These are phyloP conservation scores for Lepidotrigona ventralis DNA, from an alignment of 1,140 invertebrate genomes.

Conservation along the genomic window DNA sequence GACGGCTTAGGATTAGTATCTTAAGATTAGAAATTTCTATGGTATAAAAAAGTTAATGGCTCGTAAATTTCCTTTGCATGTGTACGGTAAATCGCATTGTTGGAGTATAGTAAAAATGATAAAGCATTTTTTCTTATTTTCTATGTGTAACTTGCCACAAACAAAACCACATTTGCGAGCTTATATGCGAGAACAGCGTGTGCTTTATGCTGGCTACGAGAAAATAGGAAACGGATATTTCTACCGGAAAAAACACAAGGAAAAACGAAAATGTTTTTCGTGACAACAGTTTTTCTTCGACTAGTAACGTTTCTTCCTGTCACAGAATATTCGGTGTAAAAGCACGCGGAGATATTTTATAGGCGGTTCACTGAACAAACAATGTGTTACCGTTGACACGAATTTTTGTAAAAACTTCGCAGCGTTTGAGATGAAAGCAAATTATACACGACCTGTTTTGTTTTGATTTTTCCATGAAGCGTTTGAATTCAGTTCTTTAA, in stretches of 20 bases:
- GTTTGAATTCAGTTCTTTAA: neutral
- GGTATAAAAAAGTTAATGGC: neutral
- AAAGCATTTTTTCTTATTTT: neutral
- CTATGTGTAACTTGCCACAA: too few relatives aligned
- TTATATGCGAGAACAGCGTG: too few relatives aligned
- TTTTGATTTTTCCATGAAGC: neutral
- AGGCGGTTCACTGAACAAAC: too few relatives aligned
- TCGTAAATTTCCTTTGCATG: neutral
- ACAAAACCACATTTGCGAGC: too few relatives aligned
- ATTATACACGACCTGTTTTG: neutral
- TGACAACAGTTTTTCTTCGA: neutral
- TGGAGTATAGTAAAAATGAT: neutral
- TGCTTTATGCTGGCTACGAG: too few relatives aligned
- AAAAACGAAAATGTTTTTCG: neutral
- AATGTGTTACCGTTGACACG: neutral
- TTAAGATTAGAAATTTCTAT: neutral
- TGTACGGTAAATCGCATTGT: neutral
- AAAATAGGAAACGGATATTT: too few relatives aligned
- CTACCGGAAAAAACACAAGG: too few relatives aligned
- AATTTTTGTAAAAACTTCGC: neutral
- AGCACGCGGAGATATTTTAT: too few relatives aligned
- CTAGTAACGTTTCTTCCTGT: too few relatives aligned
- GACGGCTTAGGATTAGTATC: neutral
- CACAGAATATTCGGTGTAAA: neutral
- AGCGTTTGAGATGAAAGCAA: rapidly evolving